Evolutionary conservation across 2,113 vertebrate species (phyloP).

Genomic region (Eurypyga helias): DNA sequence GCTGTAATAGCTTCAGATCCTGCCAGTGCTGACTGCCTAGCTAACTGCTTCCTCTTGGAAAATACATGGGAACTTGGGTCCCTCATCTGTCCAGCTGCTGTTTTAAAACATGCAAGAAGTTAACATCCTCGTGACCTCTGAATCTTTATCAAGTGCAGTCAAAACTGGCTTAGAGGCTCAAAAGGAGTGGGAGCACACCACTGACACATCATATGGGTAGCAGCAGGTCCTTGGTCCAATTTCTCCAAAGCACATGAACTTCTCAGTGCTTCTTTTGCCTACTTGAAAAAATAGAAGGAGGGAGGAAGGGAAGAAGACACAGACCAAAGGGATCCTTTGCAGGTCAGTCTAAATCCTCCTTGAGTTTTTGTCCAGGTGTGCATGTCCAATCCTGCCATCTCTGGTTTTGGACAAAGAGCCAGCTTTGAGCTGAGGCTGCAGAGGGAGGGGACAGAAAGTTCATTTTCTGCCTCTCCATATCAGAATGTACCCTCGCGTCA

Average conservation of each 20-base stretch:
- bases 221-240: background rate
- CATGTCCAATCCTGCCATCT: background rate
- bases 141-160: accelerated
- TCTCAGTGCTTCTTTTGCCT: background rate
- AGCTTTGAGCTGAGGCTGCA: background rate
- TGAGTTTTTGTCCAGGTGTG: background rate
- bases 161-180: background rate
- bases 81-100: background rate
- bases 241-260: background rate
- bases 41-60: background rate
- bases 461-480: background rate
- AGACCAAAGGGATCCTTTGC: background rate
- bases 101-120: background rate
- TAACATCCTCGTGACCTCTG: background rate
- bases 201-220: background rate
- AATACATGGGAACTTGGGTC: background rate
- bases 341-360: background rate
- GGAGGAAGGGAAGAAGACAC: background rate
- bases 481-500: background rate
- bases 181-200: accelerated
- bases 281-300: background rate
- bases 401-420: background rate
- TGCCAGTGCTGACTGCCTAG: background rate
- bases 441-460: background rate
- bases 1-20: background rate